A percentile compares a stretch with the other conserved stretches of the same genome.
Conservation (phyloP, 2,113 vertebrate genomes). For the Gymnogyps californianus region DNA sequence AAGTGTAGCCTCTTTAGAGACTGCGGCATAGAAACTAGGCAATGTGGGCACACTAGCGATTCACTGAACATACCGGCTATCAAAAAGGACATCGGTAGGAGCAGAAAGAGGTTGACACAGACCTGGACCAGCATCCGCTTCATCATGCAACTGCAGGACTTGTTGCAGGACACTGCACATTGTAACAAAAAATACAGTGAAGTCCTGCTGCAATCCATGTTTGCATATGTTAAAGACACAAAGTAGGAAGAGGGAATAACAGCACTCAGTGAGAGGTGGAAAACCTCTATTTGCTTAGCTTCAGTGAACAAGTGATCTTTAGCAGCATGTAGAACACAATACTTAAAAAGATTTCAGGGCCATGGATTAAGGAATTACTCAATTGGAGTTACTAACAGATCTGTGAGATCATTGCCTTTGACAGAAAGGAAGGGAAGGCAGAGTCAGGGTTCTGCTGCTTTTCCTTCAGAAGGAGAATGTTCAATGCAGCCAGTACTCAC, state of each 20-base stretch:
- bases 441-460: background rate
- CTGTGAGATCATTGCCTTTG: fast-evolving
- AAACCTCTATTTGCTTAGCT: background rate
- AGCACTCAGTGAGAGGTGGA: background rate
- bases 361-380: background rate
- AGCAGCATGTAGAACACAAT: background rate
- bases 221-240: background rate
- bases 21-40: background rate
- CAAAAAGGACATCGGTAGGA: background rate
- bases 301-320: background rate
- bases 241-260: background rate
- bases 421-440: background rate
- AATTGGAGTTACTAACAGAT: background rate
- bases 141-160: background rate
- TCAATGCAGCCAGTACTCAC: background rate
- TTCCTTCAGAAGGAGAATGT: background rate
- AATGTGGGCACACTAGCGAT: background rate
- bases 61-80: background rate
- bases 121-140: background rate
- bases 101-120: background rate
- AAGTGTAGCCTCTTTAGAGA: fast-evolving
- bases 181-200: background rate
- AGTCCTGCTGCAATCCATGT: background rate
- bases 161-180: background rate
- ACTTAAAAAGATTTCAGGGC: background rate